Percentiles rank a stretch among this genome's conserved stretches.
These are phyloP conservation scores for Muscicapa striata DNA, from an alignment of 2,797 vertebrate genomes.

Conservation along the genomic window DNA sequence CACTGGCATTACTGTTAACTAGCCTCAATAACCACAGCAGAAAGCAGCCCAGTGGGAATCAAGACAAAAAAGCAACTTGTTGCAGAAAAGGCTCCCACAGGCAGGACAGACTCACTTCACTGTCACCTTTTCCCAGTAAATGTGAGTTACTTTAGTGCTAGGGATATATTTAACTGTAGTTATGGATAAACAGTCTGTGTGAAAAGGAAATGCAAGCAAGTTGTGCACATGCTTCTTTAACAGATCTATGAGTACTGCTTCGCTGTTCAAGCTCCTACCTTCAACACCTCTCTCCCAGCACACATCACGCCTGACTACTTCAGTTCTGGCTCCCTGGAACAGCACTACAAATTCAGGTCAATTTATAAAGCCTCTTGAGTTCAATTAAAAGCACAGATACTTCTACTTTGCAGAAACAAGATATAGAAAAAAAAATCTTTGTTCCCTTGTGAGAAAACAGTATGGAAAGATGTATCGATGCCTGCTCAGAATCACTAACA, in stretches of 20 bases:
- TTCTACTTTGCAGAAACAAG: slow-evolving; percentile 33
- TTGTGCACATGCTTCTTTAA: neutral
- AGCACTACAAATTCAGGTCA: slow-evolving; percentile 41
- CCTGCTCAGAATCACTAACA: slow-evolving; percentile 45
- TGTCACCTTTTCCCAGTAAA: neutral
- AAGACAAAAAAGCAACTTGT: neutral
- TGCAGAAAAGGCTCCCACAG: neutral
- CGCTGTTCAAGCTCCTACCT: neutral
- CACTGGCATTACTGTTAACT: neutral
- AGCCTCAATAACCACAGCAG: neutral
- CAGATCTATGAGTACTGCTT: neutral
- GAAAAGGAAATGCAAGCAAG: neutral
- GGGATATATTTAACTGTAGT: neutral
- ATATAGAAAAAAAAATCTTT: slow-evolving; percentile 31
- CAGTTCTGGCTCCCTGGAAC: slow-evolving; percentile 27
- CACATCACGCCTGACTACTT: slow-evolving; percentile 51
- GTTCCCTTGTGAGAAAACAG: slow-evolving; percentile 29
- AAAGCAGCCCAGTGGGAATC: neutral
- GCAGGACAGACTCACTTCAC: neutral
- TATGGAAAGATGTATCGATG: neutral
- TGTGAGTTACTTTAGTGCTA: neutral
- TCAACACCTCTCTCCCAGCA: slow-evolving; percentile 15
- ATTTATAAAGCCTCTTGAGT: slow-evolving; percentile 61
- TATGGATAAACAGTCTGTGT: neutral
- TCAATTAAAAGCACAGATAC: slow-evolving; percentile 63